phyloP scores from a whole-genome alignment of 35 echinoderm and acorn worm genomes.

The Anneissia japonica region DNA sequence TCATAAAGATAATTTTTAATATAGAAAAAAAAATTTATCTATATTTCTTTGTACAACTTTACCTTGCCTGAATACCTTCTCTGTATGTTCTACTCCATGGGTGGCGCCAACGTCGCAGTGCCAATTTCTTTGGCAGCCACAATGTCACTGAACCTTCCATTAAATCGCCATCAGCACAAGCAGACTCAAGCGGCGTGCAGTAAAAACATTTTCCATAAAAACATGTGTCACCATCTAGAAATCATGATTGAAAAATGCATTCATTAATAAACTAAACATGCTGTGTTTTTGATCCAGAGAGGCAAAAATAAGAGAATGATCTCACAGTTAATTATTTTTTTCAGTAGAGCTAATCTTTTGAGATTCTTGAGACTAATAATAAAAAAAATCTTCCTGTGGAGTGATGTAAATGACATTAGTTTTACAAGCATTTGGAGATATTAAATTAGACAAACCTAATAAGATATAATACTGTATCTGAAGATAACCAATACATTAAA shows the following conservation, averaged over 20 bases:
- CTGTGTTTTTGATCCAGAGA: too few species aligned
- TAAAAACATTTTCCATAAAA: constrained; percentile 97
- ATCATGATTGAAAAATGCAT: neutral
- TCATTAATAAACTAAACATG: neutral
- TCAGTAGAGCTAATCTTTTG: too few species aligned
- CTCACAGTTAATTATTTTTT: too few species aligned
- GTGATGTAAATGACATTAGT: too few species aligned
- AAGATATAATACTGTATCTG: too few species aligned
- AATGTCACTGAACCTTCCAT: constrained; percentile 97
- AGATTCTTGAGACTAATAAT: too few species aligned
- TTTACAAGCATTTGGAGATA: too few species aligned
- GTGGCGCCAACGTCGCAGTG: constrained; percentile 63
- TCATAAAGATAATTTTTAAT: neutral
- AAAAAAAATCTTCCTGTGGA: too few species aligned
- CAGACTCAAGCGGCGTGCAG: constrained; percentile 70
- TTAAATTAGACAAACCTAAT: too few species aligned
- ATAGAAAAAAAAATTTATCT: neutral
- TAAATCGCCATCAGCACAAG: constrained; percentile 65
- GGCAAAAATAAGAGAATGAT: too few species aligned
- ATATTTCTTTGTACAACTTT: neutral
- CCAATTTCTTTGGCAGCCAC: constrained; percentile 63
- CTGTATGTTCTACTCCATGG: constrained; percentile 88
- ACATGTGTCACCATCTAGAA: constrained; percentile 65
- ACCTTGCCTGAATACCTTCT: constrained; percentile 74
- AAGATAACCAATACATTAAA: too few species aligned